These are phyloP conservation scores for Lepisosteus osseus DNA, from an alignment of 2,113 vertebrate genomes.

Conservation along the genomic window DNA sequence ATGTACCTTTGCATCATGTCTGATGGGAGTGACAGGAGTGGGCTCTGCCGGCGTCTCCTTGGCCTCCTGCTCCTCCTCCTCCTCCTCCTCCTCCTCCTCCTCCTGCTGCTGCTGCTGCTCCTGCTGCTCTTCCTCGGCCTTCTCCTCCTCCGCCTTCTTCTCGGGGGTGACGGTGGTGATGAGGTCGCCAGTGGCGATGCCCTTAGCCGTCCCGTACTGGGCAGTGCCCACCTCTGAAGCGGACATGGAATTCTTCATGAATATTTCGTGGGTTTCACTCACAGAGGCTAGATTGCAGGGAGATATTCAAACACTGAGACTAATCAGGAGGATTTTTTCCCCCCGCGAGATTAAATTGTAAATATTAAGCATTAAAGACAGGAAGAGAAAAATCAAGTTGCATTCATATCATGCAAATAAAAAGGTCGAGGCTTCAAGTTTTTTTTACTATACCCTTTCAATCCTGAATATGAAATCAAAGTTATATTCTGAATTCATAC, in stretches of 20 bases:
- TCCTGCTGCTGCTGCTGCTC: slow-evolving; percentile 73
- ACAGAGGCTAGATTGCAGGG: slow-evolving; percentile 75
- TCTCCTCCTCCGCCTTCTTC: slow-evolving; percentile 88
- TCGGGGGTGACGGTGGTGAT: slow-evolving; percentile 89
- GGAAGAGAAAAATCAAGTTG: not conserved
- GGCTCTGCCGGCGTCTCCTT: slow-evolving; percentile 59
- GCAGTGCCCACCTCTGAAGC: slow-evolving; percentile 90
- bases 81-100: slow-evolving; percentile 75
- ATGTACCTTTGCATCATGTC: slow-evolving; percentile 85
- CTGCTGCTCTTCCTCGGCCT: slow-evolving; percentile 59
- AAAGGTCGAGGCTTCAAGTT: too few relatives aligned
- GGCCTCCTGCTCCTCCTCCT: slow-evolving; percentile 64
- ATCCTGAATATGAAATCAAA: not conserved
- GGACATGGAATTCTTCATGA: slow-evolving; percentile 84
- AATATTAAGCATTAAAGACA: not conserved
- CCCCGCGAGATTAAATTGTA: not conserved
- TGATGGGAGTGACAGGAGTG: slow-evolving; percentile 54
- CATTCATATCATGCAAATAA: not conserved
- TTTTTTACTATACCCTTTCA: not conserved
- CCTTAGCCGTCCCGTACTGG: slow-evolving; percentile 84
- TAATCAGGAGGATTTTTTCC: slow-evolving; percentile 1
- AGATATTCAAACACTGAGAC: slow-evolving; percentile 7
- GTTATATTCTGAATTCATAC: not conserved
- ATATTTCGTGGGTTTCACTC: slow-evolving; percentile 88
- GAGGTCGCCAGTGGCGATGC: slow-evolving; percentile 82